phyloP scores from a whole-genome alignment of 2,113 vertebrate species.

The Platichthys stellatus region DNA sequence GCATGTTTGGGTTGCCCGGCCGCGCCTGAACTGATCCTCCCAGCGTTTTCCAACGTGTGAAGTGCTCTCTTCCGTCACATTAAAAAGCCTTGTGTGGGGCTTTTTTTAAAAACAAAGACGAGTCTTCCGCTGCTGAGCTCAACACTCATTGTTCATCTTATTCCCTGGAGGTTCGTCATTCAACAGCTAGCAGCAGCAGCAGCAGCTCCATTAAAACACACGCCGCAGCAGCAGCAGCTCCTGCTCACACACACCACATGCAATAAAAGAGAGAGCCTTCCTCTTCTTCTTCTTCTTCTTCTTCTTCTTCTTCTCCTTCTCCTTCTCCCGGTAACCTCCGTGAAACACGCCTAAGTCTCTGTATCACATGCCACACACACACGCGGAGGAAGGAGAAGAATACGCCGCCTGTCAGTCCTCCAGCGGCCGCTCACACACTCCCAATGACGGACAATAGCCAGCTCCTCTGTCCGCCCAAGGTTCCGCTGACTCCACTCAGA shows the following conservation, averaged over 20 bases:
- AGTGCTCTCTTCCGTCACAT: background rate
- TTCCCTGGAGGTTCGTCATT: conserved; percentile 15
- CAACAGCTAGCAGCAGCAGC: conserved; percentile 63
- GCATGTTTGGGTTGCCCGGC: conserved; percentile 63
- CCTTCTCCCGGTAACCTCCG: conserved; percentile 63
- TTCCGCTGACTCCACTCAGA: background rate
- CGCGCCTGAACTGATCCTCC: conserved; percentile 66
- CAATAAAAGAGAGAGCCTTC: conserved; percentile 14
- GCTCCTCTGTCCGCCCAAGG: background rate
- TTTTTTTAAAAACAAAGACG: background rate
- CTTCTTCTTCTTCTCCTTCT: conserved; percentile 6
- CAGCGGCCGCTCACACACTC: conserved; percentile 19
- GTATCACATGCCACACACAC: conserved; percentile 60
- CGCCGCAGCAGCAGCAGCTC: background rate
- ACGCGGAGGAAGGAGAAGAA: conserved; percentile 17
- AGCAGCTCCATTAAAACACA: conserved; percentile 5
- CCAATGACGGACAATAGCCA: conserved; percentile 3
- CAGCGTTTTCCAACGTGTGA: conserved; percentile 22
- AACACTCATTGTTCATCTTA: conserved; percentile 45
- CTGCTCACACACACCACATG: background rate
- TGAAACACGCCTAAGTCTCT: conserved; percentile 64
- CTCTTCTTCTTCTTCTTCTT: conserved; percentile 8
- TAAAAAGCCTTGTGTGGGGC: background rate
- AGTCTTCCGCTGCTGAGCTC: background rate
- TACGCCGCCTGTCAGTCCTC: conserved; percentile 58